Conservation (phyloP, 2,113 vertebrate species). For the Willisornis vidua region DNA sequence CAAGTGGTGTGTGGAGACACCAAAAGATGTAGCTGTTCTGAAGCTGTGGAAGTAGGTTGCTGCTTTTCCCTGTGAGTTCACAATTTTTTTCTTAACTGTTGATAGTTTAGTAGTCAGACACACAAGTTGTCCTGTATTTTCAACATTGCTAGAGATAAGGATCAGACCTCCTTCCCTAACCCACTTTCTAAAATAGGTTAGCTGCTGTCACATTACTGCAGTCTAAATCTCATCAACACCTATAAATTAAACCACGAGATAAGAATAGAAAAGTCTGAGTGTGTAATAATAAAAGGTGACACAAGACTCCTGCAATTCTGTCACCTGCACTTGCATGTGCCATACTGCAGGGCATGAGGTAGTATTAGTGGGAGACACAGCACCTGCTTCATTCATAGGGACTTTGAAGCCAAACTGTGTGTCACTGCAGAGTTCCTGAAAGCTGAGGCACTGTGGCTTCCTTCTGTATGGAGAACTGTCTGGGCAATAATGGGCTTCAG, state of each 20-base stretch:
- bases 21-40: not conserved
- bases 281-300: not conserved
- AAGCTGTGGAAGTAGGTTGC: not conserved
- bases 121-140: not conserved
- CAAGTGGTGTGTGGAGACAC: not conserved
- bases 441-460: not conserved
- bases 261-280: not conserved
- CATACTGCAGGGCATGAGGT: not conserved
- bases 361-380: fast-evolving
- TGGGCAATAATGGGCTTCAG: not conserved
- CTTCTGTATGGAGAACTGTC: not conserved
- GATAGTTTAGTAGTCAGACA: not conserved
- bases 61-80: not conserved
- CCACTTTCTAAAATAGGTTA: conserved; percentile 20
- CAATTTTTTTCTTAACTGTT: not conserved
- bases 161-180: not conserved
- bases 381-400: fast-evolving
- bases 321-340: not conserved
- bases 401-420: not conserved
- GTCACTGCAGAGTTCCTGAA: not conserved
- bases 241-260: not conserved
- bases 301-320: not conserved
- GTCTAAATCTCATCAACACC: not conserved
- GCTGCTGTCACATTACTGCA: not conserved
- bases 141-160: not conserved